Conservation (phyloP, 2,113 vertebrate genomes). For the Limnothrissa miodon region DNA sequence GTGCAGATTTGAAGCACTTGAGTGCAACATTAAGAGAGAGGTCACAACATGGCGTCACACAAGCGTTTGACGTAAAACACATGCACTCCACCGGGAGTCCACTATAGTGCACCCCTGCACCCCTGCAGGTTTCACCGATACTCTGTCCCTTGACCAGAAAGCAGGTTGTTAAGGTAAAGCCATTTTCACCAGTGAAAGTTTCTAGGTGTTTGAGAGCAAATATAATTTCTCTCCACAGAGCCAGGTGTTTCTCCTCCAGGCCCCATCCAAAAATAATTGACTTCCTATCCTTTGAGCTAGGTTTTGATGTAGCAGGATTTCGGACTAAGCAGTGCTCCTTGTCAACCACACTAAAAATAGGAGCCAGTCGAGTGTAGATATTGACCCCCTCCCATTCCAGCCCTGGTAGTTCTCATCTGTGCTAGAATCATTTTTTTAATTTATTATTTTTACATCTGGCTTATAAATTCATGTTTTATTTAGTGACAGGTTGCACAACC, state of each 20-base stretch:
- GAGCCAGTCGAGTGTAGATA: slow-evolving; percentile 16
- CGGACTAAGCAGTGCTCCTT: not conserved
- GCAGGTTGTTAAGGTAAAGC: slow-evolving; percentile 13
- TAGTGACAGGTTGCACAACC: not conserved
- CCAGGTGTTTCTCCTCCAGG: slow-evolving; percentile 25
- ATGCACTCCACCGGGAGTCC: not conserved
- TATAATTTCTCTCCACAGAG: not conserved
- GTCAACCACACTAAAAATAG: not conserved
- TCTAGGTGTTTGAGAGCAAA: not conserved
- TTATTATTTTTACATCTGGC: not conserved
- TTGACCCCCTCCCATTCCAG: slow-evolving; percentile 23
- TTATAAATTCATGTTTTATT: not conserved
- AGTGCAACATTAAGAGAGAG: slow-evolving; percentile 49
- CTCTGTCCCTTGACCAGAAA: not conserved
- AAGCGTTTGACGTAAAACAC: not conserved
- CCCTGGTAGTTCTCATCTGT: too few species aligned
- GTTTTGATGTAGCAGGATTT: not conserved
- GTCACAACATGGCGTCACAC: slow-evolving; percentile 45
- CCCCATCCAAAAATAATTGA: not conserved
- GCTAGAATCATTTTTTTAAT: not conserved
- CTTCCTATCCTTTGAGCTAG: not conserved
- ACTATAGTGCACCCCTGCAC: not conserved
- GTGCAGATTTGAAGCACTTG: slow-evolving; percentile 25
- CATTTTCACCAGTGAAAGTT: not conserved
- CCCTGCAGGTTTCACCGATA: not conserved